These are phyloP conservation scores for Drosophila virilis DNA, from an alignment of 1,140 invertebrate species.

Conservation along the genomic window DNA sequence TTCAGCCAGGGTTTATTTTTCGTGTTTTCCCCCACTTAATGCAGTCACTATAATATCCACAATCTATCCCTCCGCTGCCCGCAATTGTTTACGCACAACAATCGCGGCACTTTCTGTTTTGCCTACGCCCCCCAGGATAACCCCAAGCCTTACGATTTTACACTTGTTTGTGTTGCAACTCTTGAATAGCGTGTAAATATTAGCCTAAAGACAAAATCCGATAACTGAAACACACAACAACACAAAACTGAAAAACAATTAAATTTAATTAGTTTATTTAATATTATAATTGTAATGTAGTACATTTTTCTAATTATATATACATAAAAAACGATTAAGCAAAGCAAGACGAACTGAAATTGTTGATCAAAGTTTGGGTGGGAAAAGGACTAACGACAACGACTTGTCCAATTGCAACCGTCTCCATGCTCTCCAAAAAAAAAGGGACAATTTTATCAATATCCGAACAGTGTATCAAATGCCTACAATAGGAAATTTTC, in stretches of 20 bases:
- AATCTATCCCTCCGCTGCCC: not conserved
- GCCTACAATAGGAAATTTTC: too few relatives aligned
- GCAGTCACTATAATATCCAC: slow-evolving; percentile 17
- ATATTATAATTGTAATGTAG: slow-evolving; percentile 79
- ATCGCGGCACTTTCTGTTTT: slow-evolving; percentile 18
- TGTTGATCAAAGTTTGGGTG: slow-evolving; percentile 5
- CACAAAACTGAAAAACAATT: slow-evolving; percentile 55
- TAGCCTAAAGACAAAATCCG: slow-evolving; percentile 65
- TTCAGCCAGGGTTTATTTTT: slow-evolving; percentile 29
- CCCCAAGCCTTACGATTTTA: slow-evolving; percentile 56
- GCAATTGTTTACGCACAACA: slow-evolving; percentile 7
- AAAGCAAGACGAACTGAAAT: slow-evolving; percentile 19
- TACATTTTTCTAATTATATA: slow-evolving; percentile 81
- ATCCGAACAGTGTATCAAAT: too few relatives aligned
- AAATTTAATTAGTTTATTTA: slow-evolving; percentile 80
- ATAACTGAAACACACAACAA: slow-evolving; percentile 60
- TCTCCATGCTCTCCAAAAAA: too few relatives aligned
- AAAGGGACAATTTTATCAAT: too few relatives aligned
- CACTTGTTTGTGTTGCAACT: slow-evolving; percentile 62
- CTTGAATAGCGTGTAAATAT: slow-evolving; percentile 72
- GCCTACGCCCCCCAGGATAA: not conserved
- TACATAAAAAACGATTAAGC: slow-evolving; percentile 45
- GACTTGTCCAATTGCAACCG: too few relatives aligned
- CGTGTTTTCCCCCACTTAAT: slow-evolving; percentile 28
- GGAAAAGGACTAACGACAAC: not conserved